Conservation (phyloP, 2,113 vertebrate genomes). For the Struthio camelus region DNA sequence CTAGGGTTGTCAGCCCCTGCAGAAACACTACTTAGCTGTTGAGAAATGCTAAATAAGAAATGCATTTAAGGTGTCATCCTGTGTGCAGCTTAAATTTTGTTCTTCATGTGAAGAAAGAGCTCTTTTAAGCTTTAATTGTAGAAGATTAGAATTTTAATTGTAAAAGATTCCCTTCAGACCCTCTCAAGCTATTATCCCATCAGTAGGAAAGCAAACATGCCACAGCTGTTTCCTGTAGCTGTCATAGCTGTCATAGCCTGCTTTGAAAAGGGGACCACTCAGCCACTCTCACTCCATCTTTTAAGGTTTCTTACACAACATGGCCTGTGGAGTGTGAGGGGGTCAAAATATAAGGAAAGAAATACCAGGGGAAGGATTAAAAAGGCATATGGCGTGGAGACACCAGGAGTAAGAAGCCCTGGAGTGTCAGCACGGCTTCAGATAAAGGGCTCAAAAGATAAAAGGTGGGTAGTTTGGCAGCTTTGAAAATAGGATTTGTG, state of each 20-base stretch:
- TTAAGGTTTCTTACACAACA: background rate
- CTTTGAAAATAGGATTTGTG: background rate
- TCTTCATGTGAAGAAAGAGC: background rate
- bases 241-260: background rate
- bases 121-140: constrained; percentile 3
- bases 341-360: background rate
- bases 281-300: background rate
- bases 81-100: background rate
- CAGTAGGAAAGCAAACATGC: background rate
- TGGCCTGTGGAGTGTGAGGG: background rate
- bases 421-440: background rate
- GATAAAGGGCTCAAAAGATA: background rate
- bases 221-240: background rate
- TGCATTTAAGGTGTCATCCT: background rate
- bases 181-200: background rate
- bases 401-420: background rate
- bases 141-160: background rate
- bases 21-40: background rate
- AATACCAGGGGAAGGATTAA: background rate
- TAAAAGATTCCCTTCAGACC: background rate
- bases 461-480: background rate
- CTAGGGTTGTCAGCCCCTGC: background rate
- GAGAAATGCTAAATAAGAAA: background rate
- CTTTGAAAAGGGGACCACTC: background rate
- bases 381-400: background rate